Evolutionary conservation across 1,140 invertebrate genomes (phyloP).

Genomic region (Tribolium castaneum): DNA sequence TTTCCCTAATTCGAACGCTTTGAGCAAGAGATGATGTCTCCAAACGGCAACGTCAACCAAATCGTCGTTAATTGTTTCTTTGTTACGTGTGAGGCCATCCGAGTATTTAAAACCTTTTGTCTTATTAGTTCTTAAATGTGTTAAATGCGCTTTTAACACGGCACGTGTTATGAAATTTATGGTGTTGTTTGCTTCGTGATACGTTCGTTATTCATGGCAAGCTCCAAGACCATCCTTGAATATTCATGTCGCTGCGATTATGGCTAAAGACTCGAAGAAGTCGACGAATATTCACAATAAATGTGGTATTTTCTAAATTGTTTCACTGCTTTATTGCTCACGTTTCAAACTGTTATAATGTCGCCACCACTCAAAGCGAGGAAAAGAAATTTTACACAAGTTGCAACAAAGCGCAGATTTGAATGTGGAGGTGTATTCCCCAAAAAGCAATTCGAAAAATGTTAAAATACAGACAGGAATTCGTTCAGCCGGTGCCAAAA

Average conservation of each 20-base stretch:
- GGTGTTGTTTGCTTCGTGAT: conserved; percentile 27
- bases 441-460: background rate
- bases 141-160: conserved; percentile 34
- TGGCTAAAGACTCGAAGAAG: conserved; percentile 17
- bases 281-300: conserved; percentile 7
- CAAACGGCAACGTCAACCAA: background rate
- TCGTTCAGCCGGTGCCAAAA: background rate
- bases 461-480: background rate
- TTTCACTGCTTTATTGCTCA: background rate
- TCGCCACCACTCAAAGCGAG: too few relatives aligned
- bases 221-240: conserved; percentile 25
- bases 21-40: background rate
- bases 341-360: background rate
- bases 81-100: conserved; percentile 34
- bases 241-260: conserved; percentile 22
- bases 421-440: too few relatives aligned
- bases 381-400: background rate
- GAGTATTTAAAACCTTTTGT: conserved; percentile 20
- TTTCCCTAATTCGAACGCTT: background rate
- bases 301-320: conserved; percentile 2
- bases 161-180: conserved; percentile 34
- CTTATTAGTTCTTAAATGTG: conserved; percentile 34
- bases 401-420: too few relatives aligned
- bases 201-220: conserved; percentile 29
- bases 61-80: conserved; percentile 27